A percentile compares a stretch with the other conserved stretches of the same genome.
Conservation (phyloP, 2,113 vertebrate genomes). For the Macrotis lagotis region DNA sequence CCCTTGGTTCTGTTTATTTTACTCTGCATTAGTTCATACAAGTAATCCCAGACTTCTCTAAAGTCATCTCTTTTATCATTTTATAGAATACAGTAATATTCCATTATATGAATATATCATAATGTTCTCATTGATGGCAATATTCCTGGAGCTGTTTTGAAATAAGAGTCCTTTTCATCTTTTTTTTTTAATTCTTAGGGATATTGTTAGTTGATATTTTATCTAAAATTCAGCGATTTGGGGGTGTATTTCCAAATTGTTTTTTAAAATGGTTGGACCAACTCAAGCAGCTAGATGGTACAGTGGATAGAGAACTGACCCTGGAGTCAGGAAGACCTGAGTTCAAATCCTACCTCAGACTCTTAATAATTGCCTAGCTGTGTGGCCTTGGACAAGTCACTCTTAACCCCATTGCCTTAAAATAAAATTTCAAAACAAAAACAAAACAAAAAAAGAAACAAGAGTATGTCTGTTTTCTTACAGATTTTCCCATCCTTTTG, state of each 20-base stretch:
- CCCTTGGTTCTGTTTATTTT: not conserved
- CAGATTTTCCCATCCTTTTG: not conserved
- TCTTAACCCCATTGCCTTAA: too few relatives aligned
- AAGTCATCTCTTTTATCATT: not conserved
- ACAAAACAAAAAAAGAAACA: too few relatives aligned
- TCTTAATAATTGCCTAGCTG: too few relatives aligned
- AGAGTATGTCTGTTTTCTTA: not conserved
- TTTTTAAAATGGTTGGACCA: not conserved
- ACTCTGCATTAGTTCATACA: not conserved
- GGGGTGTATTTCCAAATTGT: not conserved
- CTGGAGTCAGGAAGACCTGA: too few relatives aligned
- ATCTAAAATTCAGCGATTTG: not conserved
- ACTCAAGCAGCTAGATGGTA: too few relatives aligned
- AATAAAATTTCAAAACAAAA: too few relatives aligned
- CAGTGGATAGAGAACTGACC: too few relatives aligned
- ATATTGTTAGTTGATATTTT: not conserved
- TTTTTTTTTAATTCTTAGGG: not conserved
- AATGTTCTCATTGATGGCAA: not conserved
- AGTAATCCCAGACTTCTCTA: not conserved
- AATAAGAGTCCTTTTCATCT: not conserved
- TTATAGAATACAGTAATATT: not conserved
- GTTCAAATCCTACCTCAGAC: too few relatives aligned
- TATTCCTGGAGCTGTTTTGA: not conserved
- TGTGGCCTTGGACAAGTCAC: too few relatives aligned
- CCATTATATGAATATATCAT: not conserved